A percentile compares a stretch with the other conserved stretches of the same genome.
phyloP scores from a whole-genome alignment of 2,888 invertebrate genomes.

The Caenorhabditis sp. region DNA sequence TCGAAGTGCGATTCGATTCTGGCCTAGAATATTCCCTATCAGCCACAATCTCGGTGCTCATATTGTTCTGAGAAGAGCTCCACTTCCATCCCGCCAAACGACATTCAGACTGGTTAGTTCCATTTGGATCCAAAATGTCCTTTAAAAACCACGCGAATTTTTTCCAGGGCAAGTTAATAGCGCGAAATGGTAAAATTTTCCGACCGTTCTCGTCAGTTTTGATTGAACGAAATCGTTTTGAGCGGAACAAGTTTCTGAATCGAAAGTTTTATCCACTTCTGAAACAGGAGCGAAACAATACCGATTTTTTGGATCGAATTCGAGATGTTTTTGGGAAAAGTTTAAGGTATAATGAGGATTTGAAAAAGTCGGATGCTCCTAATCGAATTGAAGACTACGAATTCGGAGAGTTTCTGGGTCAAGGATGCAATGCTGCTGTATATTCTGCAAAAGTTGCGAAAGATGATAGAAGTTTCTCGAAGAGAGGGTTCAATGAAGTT shows the following conservation, averaged over 20 bases:
- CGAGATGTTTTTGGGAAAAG: conserved; percentile 51
- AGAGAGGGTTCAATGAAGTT: conserved; percentile 30
- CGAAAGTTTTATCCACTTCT: conserved; percentile 17
- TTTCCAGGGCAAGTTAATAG: conserved; percentile 34
- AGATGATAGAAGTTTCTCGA: not conserved
- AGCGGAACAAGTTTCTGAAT: conserved; percentile 12
- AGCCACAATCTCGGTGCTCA: conserved; percentile 27
- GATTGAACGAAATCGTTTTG: conserved; percentile 38
- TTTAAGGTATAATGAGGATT: conserved; percentile 60
- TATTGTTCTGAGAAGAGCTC: conserved; percentile 16
- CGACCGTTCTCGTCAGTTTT: conserved; percentile 50
- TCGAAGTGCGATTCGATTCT: not conserved
- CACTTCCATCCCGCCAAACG: conserved; percentile 9
- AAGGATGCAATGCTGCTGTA: conserved; percentile 68
- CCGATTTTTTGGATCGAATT: conserved; percentile 49
- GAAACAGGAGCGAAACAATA: conserved; percentile 8
- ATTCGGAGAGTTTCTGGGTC: conserved; percentile 65
- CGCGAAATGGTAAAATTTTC: conserved; percentile 36
- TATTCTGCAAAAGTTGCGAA: conserved; percentile 52
- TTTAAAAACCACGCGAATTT: not conserved
- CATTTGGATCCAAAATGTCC: not conserved
- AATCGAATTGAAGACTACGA: conserved; percentile 61
- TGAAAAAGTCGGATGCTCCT: conserved; percentile 50
- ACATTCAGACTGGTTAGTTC: conserved; percentile 14
- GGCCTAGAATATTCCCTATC: conserved; percentile 32